Evolutionary conservation across 2,888 invertebrate genomes (phyloP).

Genomic region (Tanytarsus gracilentus): DNA sequence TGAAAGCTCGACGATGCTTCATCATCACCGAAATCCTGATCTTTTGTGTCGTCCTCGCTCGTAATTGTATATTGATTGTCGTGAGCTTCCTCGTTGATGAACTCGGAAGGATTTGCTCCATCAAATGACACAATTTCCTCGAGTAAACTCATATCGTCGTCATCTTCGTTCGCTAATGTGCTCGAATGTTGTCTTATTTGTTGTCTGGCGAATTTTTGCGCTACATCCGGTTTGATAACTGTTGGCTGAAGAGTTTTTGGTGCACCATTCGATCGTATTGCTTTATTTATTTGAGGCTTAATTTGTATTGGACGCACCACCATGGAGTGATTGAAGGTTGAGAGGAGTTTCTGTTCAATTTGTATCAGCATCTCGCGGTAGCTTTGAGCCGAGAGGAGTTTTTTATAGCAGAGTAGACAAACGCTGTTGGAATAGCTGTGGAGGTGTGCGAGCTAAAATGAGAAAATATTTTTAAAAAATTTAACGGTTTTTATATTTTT

Average conservation of each 20-base stretch:
- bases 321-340: not conserved
- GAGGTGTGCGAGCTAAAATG: not conserved
- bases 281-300: not conserved
- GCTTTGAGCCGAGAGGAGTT: not conserved
- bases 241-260: not conserved
- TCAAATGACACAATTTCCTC: constrained; percentile 1
- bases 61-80: not conserved
- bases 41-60: not conserved
- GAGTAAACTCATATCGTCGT: not conserved
- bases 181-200: not conserved
- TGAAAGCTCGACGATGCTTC: too few species aligned
- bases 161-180: not conserved
- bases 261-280: not conserved
- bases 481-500: not conserved
- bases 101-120: not conserved
- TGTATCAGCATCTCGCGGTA: not conserved
- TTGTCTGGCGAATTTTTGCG: too few species aligned
- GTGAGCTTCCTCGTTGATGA: not conserved
- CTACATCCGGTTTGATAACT: not conserved
- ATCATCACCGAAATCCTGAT: not conserved
- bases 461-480: not conserved
- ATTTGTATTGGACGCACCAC: not conserved
- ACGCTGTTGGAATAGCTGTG: not conserved
- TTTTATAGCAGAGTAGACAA: not conserved
- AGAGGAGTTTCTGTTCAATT: not conserved